Evolutionary conservation across 2,888 invertebrate species (phyloP), one percentile per base, ranked within the genome.

Genomic region (Polydrusus cervinus): DNA sequence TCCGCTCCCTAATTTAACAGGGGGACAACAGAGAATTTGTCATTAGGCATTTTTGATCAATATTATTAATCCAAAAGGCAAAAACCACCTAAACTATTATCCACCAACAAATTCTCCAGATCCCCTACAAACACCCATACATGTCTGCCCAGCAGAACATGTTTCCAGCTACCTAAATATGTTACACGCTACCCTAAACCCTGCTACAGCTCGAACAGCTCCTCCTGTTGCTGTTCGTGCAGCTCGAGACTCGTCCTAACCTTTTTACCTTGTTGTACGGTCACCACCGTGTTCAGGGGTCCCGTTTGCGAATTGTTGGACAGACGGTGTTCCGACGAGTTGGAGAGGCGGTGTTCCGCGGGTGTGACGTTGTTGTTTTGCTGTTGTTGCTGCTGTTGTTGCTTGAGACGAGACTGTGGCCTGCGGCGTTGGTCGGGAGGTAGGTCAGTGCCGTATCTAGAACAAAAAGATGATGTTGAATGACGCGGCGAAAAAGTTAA

Each of bases 151-250:
- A 57, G 57, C 57, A 38, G 57, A 57, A 34, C 13, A 38, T 38
- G 3, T 9, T 16, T 38, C 10, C 10, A 16, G 57, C 57, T 38
- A 57, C 57, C 67, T 51, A n/a, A 65, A 68, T 8, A 9, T 34
- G 5, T 25, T 25, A 20, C 68, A 57, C 9, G 30, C 57, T 16
- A 45, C 47, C 20, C 16, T 57, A 16, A 30, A 40, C 47, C 30
- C 62, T 66, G 75, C 93, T 96, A 96, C 93, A 96, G 94, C 88
- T 96, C 95, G 87, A 96, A 97, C 85, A 96, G 91, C 86, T 96
- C 96, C 83, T 97, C 96, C 85, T 96, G 96, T 84, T 94, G 92
- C 82, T 93, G 91, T 88, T 96, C 95, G 79, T 95, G 90, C 83
- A 94, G 92, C 86, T 93, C 93, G 79, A 96, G 87, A 6, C 96